phyloP scores from a whole-genome alignment of 92 coral and sea anemone species.

The Porites rus region DNA sequence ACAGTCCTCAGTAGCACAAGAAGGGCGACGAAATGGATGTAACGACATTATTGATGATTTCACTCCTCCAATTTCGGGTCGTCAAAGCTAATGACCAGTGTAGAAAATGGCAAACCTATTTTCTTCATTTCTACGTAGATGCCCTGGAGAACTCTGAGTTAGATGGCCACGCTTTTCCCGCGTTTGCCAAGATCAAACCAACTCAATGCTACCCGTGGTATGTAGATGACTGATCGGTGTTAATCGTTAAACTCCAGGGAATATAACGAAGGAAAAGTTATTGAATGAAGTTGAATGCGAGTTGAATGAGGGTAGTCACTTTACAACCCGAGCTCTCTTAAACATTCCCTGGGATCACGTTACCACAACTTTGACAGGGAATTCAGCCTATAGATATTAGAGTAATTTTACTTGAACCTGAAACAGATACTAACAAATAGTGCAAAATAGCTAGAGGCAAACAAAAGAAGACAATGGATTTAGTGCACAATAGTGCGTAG shows the following conservation, averaged over 20 bases:
- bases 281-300: background rate
- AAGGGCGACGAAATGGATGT: background rate
- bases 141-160: constrained; percentile 26
- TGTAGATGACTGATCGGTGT: constrained; percentile 16
- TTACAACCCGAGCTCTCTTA: constrained; percentile 5
- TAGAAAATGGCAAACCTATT: background rate
- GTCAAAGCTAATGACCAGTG: background rate
- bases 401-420: no score
- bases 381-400: background rate
- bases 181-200: background rate
- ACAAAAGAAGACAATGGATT: no score
- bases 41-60: background rate
- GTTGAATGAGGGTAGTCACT: background rate
- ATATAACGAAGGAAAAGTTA: background rate
- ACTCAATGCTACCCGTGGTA: constrained; percentile 2
- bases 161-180: constrained; percentile 12
- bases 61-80: background rate
- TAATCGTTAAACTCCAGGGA: constrained; percentile 41
- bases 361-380: background rate
- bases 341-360: constrained; percentile 9
- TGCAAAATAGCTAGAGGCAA: no score
- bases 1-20: no score
- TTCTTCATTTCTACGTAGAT: constrained; percentile 1
- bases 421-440: no score
- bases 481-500: no score